Evolutionary conservation across 2,888 invertebrate species (phyloP), one percentile per base, ranked within the genome.

Genomic region (Drosophila fulvimacula): DNA sequence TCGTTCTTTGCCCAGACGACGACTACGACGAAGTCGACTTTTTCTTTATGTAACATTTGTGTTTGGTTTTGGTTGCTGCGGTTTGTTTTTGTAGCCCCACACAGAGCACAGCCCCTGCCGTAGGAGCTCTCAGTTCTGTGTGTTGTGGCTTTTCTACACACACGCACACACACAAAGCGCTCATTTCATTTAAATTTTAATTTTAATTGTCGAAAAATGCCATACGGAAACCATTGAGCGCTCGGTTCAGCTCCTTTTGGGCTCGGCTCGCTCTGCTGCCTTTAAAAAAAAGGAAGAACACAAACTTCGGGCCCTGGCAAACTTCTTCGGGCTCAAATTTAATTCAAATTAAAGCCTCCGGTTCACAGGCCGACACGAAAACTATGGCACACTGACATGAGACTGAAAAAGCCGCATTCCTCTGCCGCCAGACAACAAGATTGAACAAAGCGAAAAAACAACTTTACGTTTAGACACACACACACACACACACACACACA

Each of bases 151-250:
- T 73, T 74, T 70, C 73, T 66, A 69, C 76, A 79, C 81, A 39
- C 55, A 52, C 58, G 44, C 63, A 56, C 42, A 55, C 42, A 58
- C 52, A 63, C 51, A 21, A 11, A 39, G 65, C 76, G 62, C 75
- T 73, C 87, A 81, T 84, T 88, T 81, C 76, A 83, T 73, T 83
- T 69, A 76, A 83, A 84, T 89, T 89, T 85, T 79, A 86, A 85
- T 89, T 87, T 89, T 85, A 87, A 85, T 87, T 87, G 89, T 84
- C 84, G 82, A 89, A 85, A 88, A 89, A 87, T 89, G 82, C 77
- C 75, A 83, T 81, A 73, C 58, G 69, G 57, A 69, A 69, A 66
- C 62, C 86, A 88, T 88, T 73, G 69, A 76, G 79, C 69, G 65
- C 66, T 79, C 70, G 70, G 62, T 51, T 79, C 56, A 69, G 71